Evolutionary conservation across 2,113 vertebrate species (phyloP).

Genomic region (Cardinalis cardinalis): DNA sequence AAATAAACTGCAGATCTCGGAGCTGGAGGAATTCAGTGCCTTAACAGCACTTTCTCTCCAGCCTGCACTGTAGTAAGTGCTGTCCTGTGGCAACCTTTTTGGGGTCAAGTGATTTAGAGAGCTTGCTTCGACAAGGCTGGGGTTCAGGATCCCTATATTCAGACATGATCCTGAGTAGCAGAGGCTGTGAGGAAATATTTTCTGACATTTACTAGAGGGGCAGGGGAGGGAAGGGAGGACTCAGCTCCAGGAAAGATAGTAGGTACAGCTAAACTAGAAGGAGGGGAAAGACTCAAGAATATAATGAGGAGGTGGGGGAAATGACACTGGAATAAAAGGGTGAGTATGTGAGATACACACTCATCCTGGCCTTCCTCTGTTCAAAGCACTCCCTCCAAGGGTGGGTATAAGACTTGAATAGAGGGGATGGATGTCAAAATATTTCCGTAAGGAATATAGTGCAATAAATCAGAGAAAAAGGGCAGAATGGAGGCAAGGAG

Average conservation of each 20-base stretch:
- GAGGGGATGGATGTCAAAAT: slow-evolving; percentile 53
- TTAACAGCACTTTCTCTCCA: not conserved
- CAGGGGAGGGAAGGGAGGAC: not conserved
- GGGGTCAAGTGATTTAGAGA: not conserved
- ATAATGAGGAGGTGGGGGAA: slow-evolving; percentile 62
- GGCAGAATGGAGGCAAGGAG: slow-evolving; percentile 42
- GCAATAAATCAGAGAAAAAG: slow-evolving; percentile 56
- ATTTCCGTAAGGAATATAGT: slow-evolving; percentile 50
- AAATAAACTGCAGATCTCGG: not conserved
- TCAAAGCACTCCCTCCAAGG: slow-evolving; percentile 55
- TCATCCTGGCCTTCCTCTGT: slow-evolving; percentile 33
- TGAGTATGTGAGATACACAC: slow-evolving; percentile 32
- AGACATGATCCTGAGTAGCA: not conserved
- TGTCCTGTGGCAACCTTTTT: slow-evolving; percentile 4
- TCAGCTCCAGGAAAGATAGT: slow-evolving; percentile 9
- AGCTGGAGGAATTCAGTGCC: not conserved
- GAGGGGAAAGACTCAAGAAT: slow-evolving; percentile 37
- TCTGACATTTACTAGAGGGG: slow-evolving; percentile 3
- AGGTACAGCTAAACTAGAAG: slow-evolving; percentile 41
- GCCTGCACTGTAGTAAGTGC: not conserved
- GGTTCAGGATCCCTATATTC: not conserved
- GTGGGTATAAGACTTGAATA: slow-evolving; percentile 19
- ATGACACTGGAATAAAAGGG: slow-evolving; percentile 60
- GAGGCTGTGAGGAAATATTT: not conserved
- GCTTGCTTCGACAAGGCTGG: not conserved